These are phyloP conservation scores for Ashinkailepas kermadecensis DNA, from an alignment of 2,888 invertebrate genomes.

Conservation along the genomic window DNA sequence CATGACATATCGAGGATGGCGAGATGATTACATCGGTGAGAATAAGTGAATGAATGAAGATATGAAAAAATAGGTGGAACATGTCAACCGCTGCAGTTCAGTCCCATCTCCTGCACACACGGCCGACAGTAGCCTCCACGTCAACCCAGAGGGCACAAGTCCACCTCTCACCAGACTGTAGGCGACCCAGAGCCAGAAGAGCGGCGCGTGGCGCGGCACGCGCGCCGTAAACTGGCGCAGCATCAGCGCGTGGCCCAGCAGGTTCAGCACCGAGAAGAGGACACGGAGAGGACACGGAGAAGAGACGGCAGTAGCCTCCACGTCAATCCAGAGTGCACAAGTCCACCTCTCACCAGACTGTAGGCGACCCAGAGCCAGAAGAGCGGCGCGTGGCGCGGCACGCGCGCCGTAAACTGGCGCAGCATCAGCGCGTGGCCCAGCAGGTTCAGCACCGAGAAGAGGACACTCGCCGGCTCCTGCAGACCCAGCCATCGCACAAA, in stretches of 20 bases:
- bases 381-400: conserved; percentile 59
- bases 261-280: conserved; percentile 76
- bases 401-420: conserved; percentile 54
- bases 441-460: conserved; percentile 80
- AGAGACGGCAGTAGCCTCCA: too few relatives aligned
- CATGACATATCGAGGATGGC: too few relatives aligned
- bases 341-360: conserved; percentile 49
- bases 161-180: conserved; percentile 53
- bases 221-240: conserved; percentile 55
- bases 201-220: conserved; percentile 58
- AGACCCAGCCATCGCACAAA: conserved; percentile 41
- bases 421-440: conserved; percentile 59
- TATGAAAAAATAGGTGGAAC: too few relatives aligned
- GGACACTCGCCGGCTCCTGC: conserved; percentile 87
- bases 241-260: conserved; percentile 58
- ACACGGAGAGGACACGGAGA: too few relatives aligned
- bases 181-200: conserved; percentile 67
- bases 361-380: conserved; percentile 69
- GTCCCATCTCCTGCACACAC: too few relatives aligned
- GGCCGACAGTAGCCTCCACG: too few relatives aligned
- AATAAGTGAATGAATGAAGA: too few relatives aligned
- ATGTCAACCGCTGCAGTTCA: too few relatives aligned
- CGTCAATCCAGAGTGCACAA: too few relatives aligned
- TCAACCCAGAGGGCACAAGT: too few relatives aligned
- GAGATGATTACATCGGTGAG: too few relatives aligned